Evolutionary conservation across 2,888 invertebrate species (phyloP), one percentile per base, ranked within the genome.

Genomic region (Phengaris alcon): DNA sequence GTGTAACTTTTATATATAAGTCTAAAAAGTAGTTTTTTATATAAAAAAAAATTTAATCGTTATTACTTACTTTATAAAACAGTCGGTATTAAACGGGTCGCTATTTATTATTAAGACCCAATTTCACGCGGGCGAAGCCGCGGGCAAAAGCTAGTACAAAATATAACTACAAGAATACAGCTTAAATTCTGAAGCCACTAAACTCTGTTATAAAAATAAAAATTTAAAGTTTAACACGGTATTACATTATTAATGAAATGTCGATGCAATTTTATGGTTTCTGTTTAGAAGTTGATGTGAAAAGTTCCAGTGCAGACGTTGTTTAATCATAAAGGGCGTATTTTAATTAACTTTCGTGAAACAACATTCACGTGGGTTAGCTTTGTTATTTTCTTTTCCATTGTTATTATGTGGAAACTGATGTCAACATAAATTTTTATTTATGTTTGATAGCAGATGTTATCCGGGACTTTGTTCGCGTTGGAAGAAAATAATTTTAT

Each of bases 301-400:
- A 6, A 35, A 64, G 64, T 64, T 52, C 9, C 10, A 2, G 35
- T 22, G 64, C 35, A 12, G 64, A 35, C 13, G 64, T 8, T 22
- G 22, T 22, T 10, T 22, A 22, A 59, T 57, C 9, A 64, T 35
- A 22, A 64, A 35, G 22, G 64, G 64, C 44, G 64, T 64, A 35
- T 35, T 35, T 7, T 64, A 44, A 52, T 10, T 3, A 64, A 64
- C 64, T 64, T 64, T 64, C 10, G 4, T 12, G 64, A 64, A 64
- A 64, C 35, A 64, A 35, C 64, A 64, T 13, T 12, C 64, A 64
- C 64, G 64, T 64, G 64, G 64, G 13, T 64, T 35, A 64, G 35
- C 64, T 64, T 59, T 64, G 64, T 64, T 64, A 44, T 64, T 64
- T 64, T 44, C 64, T 64, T 64, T 64, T 64, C 64, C 35, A 6